Conservation (phyloP, 37 sponge, comb jelly and placozoan species). For the Tethya wilhelma region DNA sequence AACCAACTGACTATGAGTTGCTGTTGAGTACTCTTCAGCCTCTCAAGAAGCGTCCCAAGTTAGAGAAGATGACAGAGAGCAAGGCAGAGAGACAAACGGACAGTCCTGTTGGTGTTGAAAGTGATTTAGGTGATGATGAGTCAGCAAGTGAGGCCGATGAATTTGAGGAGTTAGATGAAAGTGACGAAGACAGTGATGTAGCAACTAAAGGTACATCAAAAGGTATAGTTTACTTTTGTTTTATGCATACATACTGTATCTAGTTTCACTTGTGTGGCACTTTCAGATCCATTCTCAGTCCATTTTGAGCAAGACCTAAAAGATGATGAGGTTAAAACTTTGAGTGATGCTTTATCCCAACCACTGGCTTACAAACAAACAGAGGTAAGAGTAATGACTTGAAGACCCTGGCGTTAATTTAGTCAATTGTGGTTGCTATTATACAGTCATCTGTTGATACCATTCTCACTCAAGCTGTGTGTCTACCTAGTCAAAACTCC, state of each 20-base stretch:
- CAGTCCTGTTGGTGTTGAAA: no score
- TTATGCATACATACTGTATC: background rate
- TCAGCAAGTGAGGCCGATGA: no score
- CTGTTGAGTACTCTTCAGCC: background rate
- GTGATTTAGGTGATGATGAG: no score
- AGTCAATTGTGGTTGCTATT: no score
- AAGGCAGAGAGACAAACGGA: no score
- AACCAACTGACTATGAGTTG: background rate
- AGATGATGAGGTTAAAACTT: constrained; percentile 26
- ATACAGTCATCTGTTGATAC: no score
- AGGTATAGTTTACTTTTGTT: no score
- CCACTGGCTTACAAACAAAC: constrained; percentile 23
- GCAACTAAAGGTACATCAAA: no score
- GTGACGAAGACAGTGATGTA: background rate
- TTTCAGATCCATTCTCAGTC: constrained; percentile 58
- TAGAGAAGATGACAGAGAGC: no score
- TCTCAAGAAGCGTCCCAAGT: background rate
- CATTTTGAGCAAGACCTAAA: constrained; percentile 60
- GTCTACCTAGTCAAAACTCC: background rate
- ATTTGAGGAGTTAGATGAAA: no score
- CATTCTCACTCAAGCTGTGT: background rate
- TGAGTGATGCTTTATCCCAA: constrained; percentile 9
- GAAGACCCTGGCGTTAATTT: no score
- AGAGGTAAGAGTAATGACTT: constrained; percentile 10
- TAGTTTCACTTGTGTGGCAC: background rate